Percentiles rank a stretch among this genome's conserved stretches.
These are phyloP conservation scores for Melanargia galathea DNA, from an alignment of 2,888 invertebrate species.

Conservation along the genomic window DNA sequence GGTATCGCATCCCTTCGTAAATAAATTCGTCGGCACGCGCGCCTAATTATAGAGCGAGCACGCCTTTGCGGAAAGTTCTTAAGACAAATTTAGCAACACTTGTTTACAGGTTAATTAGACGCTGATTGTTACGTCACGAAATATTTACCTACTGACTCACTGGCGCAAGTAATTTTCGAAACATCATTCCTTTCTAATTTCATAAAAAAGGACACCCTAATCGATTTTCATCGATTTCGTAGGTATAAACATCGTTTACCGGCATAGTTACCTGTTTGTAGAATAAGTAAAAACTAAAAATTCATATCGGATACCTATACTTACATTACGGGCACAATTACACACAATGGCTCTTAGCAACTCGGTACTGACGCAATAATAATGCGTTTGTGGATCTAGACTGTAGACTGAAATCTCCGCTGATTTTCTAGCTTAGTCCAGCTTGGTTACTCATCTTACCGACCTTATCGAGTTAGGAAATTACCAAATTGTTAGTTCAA, in stretches of 20 bases:
- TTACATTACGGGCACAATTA: no score
- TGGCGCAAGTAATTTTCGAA: background rate
- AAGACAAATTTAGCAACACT: slow-evolving; percentile 32
- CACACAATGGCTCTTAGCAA: no score
- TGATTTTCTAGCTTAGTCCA: background rate
- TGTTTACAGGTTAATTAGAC: slow-evolving; percentile 33
- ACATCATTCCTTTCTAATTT: background rate
- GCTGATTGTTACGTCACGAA: slow-evolving; percentile 19
- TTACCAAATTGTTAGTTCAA: no score
- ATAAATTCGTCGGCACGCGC: slow-evolving; percentile 61
- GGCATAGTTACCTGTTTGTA: no score
- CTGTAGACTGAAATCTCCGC: background rate
- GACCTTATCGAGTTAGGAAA: background rate
- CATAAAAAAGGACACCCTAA: background rate
- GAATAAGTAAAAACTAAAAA: no score
- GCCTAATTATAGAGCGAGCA: slow-evolving; percentile 57
- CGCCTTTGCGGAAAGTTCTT: slow-evolving; percentile 39
- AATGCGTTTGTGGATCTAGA: no score
- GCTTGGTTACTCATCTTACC: background rate
- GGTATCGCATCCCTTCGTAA: slow-evolving; percentile 58
- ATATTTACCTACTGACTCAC: slow-evolving; percentile 5
- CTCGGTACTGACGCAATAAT: no score
- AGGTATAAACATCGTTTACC: no score
- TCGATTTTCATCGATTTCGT: background rate
- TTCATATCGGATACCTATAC: no score